A percentile compares a stretch with the other conserved stretches of the same genome.
Evolutionary conservation across 1,140 invertebrate genomes (phyloP).

Genomic region (Telenomus remus): DNA sequence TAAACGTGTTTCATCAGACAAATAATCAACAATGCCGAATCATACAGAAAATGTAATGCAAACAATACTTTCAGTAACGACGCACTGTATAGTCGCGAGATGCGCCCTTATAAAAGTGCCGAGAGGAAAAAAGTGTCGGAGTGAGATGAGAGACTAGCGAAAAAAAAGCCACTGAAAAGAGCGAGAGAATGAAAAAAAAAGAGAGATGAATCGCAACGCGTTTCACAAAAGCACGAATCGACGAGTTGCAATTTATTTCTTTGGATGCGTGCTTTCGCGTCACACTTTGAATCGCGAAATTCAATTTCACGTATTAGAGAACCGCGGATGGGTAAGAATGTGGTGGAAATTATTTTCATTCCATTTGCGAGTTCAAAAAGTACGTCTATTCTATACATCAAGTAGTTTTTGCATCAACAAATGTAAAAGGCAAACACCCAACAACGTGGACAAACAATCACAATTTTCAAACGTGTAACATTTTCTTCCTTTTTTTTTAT

Average conservation of each 20-base stretch:
- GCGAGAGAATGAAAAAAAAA: not conserved
- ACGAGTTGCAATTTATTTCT: slow-evolving; percentile 29
- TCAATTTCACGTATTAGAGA: slow-evolving; percentile 41
- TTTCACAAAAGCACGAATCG: slow-evolving; percentile 27
- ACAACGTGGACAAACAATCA: too few species aligned
- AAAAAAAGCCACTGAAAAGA: too few species aligned
- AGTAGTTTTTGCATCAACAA: too few species aligned
- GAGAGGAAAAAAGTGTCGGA: too few species aligned
- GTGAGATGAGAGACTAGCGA: not conserved
- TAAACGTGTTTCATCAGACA: too few species aligned
- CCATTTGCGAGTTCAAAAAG: too few species aligned
- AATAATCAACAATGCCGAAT: too few species aligned
- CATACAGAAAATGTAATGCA: slow-evolving; percentile 9
- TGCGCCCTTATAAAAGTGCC: too few species aligned
- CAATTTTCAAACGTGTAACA: too few species aligned
- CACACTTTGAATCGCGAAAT: slow-evolving; percentile 42
- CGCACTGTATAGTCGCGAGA: slow-evolving; percentile 12
- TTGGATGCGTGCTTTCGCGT: slow-evolving; percentile 22
- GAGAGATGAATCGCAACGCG: slow-evolving; percentile 15
- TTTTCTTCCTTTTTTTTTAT: too few species aligned
- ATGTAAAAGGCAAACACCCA: too few species aligned
- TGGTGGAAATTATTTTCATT: not conserved
- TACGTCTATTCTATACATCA: too few species aligned
- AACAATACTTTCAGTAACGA: slow-evolving; percentile 21
- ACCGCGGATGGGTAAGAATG: slow-evolving; percentile 24